A percentile compares a stretch with the other conserved stretches of the same genome.
These are phyloP conservation scores for Cheilosia grossa DNA, from an alignment of 2,888 invertebrate genomes.

Conservation along the genomic window DNA sequence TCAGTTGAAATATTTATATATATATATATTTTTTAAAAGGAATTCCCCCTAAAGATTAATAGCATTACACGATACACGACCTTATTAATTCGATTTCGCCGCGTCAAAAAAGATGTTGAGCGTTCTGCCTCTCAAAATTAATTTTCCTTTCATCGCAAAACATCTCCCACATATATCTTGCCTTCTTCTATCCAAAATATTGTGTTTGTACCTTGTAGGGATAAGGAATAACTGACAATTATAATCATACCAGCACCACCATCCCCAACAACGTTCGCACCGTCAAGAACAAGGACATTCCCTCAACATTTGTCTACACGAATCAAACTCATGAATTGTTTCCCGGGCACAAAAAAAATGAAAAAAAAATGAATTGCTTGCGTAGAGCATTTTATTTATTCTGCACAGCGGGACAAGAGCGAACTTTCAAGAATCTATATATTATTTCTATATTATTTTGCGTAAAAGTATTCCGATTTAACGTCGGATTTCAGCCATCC, in stretches of 20 bases:
- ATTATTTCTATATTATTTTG: background rate
- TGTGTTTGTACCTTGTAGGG: conserved; percentile 10
- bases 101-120: too few species aligned
- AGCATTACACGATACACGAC: too few species aligned
- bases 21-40: too few species aligned
- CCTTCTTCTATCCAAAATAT: conserved; percentile 14
- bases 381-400: conserved; percentile 38
- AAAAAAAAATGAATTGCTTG: conserved; percentile 64
- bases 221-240: conserved; percentile 57
- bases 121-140: too few species aligned
- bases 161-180: background rate
- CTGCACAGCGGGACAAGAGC: background rate
- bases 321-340: conserved; percentile 55
- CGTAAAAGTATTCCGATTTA: conserved; percentile 13
- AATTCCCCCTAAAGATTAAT: too few species aligned
- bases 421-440: conserved; percentile 12
- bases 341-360: conserved; percentile 6
- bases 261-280: conserved; percentile 1
- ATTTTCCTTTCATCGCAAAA: conserved; percentile 25
- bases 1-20: too few species aligned
- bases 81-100: too few species aligned
- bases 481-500: conserved; percentile 34
- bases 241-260: conserved; percentile 50
- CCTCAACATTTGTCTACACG: conserved; percentile 5
- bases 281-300: conserved; percentile 14